These are phyloP conservation scores for Elymnias hypermnestra DNA, from an alignment of 1,140 invertebrate species.

Conservation along the genomic window DNA sequence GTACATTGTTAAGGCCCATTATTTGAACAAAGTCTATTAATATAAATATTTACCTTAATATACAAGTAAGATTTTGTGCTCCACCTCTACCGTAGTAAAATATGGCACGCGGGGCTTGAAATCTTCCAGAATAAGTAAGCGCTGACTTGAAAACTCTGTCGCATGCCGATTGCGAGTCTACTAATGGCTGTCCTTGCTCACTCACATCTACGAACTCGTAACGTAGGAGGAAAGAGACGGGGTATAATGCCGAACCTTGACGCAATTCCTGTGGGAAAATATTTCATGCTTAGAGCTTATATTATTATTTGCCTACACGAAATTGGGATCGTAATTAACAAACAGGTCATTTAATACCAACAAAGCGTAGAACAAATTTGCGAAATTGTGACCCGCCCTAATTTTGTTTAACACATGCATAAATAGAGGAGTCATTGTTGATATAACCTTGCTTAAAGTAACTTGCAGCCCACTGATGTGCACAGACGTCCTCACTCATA, in stretches of 20 bases:
- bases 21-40: too few relatives aligned
- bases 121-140: constrained; percentile 77
- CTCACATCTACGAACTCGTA: constrained; percentile 87
- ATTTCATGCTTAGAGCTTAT: constrained; percentile 20
- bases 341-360: constrained; percentile 17
- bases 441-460: too few relatives aligned
- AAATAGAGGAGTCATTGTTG: too few relatives aligned
- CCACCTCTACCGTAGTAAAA: constrained; percentile 90
- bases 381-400: not conserved
- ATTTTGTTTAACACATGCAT: not conserved
- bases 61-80: constrained; percentile 83
- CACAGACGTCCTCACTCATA: too few relatives aligned
- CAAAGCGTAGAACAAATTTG: constrained; percentile 4
- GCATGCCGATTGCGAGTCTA: constrained; percentile 76
- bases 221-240: constrained; percentile 84
- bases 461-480: too few relatives aligned
- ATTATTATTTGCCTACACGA: constrained; percentile 12
- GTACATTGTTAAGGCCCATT: too few relatives aligned
- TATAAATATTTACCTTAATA: constrained; percentile 78
- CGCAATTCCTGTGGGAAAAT: constrained; percentile 78
- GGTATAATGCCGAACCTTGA: constrained; percentile 86
- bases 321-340: constrained; percentile 10
- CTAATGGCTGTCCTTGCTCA: constrained; percentile 77
- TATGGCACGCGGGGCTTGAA: constrained; percentile 86
- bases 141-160: constrained; percentile 78